These are phyloP conservation scores for Simalia tracyae DNA, from an alignment of 2,797 vertebrate genomes.

Conservation along the genomic window DNA sequence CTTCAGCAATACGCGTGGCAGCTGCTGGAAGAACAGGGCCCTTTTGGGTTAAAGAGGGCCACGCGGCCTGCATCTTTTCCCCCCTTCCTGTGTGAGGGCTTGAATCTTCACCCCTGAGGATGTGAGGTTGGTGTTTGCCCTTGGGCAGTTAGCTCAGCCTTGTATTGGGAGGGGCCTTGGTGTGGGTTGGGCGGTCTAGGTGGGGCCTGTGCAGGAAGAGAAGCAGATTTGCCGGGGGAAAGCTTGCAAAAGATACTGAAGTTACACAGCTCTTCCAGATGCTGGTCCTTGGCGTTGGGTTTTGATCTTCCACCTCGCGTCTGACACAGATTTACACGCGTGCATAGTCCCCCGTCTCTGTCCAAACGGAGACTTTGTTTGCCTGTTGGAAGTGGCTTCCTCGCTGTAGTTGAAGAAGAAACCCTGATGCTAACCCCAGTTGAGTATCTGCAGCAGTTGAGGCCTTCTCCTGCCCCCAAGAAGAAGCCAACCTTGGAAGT, in stretches of 20 bases:
- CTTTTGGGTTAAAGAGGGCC: neutral
- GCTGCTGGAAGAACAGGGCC: neutral
- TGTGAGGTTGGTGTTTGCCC: neutral
- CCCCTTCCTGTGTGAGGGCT: rapidly evolving
- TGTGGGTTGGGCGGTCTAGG: neutral
- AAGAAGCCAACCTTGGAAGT: no score
- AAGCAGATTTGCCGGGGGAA: neutral
- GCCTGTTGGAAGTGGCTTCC: neutral
- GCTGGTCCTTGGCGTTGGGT: neutral
- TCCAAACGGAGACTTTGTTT: neutral
- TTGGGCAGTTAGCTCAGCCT: neutral
- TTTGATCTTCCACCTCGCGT: neutral
- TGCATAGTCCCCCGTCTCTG: neutral
- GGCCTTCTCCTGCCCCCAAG: no score
- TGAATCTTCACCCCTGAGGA: rapidly evolving
- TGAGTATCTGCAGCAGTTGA: no score
- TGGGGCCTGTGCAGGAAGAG: neutral
- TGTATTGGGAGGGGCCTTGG: neutral
- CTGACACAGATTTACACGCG: neutral
- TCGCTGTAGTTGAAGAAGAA: neutral
- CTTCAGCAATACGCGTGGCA: slow-evolving; percentile 17
- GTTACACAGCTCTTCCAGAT: neutral
- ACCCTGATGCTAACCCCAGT: no score
- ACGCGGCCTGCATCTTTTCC: rapidly evolving
- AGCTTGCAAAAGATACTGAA: neutral